Percentiles rank a stretch among this genome's conserved stretches.
These are phyloP conservation scores for Quiscalus mexicanus DNA, from an alignment of 2,113 vertebrate genomes.

Conservation along the genomic window DNA sequence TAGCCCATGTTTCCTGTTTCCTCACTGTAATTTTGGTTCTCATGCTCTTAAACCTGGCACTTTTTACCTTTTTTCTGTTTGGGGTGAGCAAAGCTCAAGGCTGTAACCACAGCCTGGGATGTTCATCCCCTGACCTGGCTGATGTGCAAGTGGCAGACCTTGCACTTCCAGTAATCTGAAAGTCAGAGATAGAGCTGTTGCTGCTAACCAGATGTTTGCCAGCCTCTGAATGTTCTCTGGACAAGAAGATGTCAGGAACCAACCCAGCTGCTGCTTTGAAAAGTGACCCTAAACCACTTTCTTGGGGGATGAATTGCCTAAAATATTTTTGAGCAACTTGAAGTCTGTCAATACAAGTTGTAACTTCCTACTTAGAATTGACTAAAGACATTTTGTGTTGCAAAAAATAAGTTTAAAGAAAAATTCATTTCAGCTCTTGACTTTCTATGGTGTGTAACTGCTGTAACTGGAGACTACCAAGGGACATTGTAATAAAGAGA, in stretches of 20 bases:
- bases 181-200: neutral
- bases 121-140: neutral
- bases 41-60: neutral
- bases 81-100: neutral
- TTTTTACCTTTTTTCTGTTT: neutral
- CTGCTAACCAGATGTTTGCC: neutral
- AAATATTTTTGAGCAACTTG: neutral
- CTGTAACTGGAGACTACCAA: neutral
- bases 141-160: neutral
- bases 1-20: fast-evolving
- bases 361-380: neutral
- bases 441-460: neutral
- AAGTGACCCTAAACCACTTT: neutral
- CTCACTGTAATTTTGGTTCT: neutral
- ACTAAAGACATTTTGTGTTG: neutral
- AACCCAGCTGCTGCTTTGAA: neutral
- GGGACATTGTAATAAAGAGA: neutral
- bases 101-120: neutral
- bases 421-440: neutral
- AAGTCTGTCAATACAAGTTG: neutral
- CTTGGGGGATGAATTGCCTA: neutral
- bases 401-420: neutral
- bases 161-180: neutral
- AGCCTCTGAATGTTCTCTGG: neutral
- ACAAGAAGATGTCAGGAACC: neutral